Evolutionary conservation across 2,797 vertebrate genomes (phyloP).

Genomic region (Diglossa cyanea): DNA sequence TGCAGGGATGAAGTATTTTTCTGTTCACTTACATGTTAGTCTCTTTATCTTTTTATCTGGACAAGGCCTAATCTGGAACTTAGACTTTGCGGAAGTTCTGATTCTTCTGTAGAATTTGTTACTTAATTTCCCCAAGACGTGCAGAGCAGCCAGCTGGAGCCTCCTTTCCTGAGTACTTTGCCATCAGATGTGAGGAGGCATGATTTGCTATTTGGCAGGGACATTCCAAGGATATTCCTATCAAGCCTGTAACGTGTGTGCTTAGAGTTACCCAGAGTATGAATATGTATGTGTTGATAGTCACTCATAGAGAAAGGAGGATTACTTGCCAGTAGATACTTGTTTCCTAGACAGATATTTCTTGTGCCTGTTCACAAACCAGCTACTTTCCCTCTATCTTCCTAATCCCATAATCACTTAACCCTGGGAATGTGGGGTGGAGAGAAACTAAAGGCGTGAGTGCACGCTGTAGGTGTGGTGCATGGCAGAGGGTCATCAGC

Average conservation of each 20-base stretch:
- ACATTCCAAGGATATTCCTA: not conserved
- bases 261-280: not conserved
- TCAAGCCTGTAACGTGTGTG: not conserved
- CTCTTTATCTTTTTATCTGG: constrained; percentile 31
- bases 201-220: not conserved
- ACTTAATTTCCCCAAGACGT: not conserved
- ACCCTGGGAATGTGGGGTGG: not conserved
- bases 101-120: not conserved
- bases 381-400: constrained; percentile 30
- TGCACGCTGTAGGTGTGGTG: not conserved
- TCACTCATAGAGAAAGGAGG: not conserved
- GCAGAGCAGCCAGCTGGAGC: not conserved
- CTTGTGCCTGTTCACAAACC: constrained; percentile 1
- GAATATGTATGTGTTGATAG: not conserved
- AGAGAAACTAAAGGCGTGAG: not conserved
- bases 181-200: not conserved
- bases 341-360: constrained; percentile 54
- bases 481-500: not conserved
- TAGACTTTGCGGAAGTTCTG: not conserved
- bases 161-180: not conserved
- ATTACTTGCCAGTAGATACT: constrained; percentile 25
- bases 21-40: not conserved
- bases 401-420: constrained; percentile 34
- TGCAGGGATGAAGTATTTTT: not conserved
- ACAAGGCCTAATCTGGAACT: constrained; percentile 6